Percentiles rank a stretch among this genome's conserved stretches.
These are phyloP conservation scores for Saturnia pavonia DNA, from an alignment of 2,888 invertebrate species.

Conservation along the genomic window DNA sequence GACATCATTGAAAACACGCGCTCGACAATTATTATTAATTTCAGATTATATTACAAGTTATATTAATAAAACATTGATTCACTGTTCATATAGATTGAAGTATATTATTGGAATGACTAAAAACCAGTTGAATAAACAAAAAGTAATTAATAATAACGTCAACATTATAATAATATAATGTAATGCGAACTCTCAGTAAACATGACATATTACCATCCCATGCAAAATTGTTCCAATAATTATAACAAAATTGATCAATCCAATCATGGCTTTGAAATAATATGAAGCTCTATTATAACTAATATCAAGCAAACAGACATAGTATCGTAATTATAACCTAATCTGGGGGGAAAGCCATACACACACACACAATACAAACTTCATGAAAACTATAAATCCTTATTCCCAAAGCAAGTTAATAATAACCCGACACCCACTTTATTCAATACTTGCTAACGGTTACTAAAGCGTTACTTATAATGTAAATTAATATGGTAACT, in stretches of 20 bases:
- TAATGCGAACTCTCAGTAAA: constrained; percentile 38
- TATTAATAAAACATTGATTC: constrained; percentile 10
- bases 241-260: constrained; percentile 20
- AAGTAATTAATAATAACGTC: constrained; percentile 36
- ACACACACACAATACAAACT: constrained; percentile 21
- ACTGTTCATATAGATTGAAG: not conserved
- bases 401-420: constrained; percentile 13
- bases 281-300: constrained; percentile 43
- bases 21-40: not conserved
- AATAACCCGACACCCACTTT: not conserved
- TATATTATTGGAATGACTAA: constrained; percentile 37
- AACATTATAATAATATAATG: constrained; percentile 41
- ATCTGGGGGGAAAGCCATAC: constrained; percentile 16
- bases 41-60: not conserved
- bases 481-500: not conserved
- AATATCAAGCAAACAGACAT: constrained; percentile 45
- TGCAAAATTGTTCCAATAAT: constrained; percentile 36
- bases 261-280: constrained; percentile 16
- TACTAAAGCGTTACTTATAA: not conserved
- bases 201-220: constrained; percentile 42
- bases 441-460: not conserved
- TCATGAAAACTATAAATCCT: constrained; percentile 26
- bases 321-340: constrained; percentile 22
- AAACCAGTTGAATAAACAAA: constrained; percentile 54
- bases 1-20: not conserved